phyloP scores from a whole-genome alignment of 2,888 invertebrate genomes.

The Eupithecia abbreviata region DNA sequence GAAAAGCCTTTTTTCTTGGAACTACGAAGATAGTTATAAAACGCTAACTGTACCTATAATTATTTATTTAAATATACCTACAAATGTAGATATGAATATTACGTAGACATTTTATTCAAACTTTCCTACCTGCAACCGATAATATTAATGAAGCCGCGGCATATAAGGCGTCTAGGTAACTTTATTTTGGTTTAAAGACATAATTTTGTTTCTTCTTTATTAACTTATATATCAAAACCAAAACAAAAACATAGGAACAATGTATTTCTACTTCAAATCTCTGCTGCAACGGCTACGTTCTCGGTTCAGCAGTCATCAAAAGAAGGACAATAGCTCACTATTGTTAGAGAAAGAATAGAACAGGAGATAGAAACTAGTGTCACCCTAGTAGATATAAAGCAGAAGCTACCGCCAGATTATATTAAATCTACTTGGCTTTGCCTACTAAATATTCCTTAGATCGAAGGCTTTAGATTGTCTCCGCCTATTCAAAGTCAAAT shows the following conservation, averaged over 20 bases:
- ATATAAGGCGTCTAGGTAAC: not conserved
- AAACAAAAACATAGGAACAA: not conserved
- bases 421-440: not conserved
- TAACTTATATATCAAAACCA: not conserved
- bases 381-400: slow-evolving; percentile 11
- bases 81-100: not conserved
- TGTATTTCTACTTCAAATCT: not conserved
- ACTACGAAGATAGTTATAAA: not conserved
- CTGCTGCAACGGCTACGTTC: slow-evolving; percentile 23
- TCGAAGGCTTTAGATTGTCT: slow-evolving; percentile 1
- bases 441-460: slow-evolving; percentile 6
- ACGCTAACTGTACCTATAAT: not conserved
- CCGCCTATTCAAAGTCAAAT: slow-evolving; percentile 11
- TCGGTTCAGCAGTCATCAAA: slow-evolving; percentile 33
- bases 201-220: not conserved
- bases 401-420: not conserved
- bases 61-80: not conserved
- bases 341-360: slow-evolving; percentile 32
- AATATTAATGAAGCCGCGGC: not conserved
- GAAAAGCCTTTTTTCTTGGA: slow-evolving; percentile 4
- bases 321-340: slow-evolving; percentile 35
- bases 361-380: slow-evolving; percentile 19
- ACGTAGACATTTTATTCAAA: not conserved
- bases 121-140: not conserved
- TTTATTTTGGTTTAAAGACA: not conserved